Conservation (phyloP, 1,140 invertebrate species). For the Leptinotarsa undecemlineata region DNA sequence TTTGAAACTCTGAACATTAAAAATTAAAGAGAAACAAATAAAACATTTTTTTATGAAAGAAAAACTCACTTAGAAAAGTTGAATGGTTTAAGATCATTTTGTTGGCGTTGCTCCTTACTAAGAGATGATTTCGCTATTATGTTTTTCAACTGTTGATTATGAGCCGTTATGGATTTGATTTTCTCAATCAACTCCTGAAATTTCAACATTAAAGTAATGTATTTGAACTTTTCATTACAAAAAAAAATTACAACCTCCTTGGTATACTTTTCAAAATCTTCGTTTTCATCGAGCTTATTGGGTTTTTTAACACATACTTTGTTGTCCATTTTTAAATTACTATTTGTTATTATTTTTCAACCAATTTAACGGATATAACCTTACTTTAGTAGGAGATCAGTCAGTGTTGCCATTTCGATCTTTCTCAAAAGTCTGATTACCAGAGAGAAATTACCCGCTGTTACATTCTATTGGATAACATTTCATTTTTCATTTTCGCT, state of each 20-base stretch:
- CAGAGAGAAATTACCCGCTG: too few species aligned
- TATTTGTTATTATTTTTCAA: not conserved
- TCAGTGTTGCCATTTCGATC: too few species aligned
- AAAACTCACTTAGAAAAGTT: constrained; percentile 65
- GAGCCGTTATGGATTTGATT: constrained; percentile 65
- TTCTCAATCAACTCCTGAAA: constrained; percentile 64
- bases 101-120: constrained; percentile 37
- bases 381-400: too few species aligned
- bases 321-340: constrained; percentile 28
- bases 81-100: constrained; percentile 56
- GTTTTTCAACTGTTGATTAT: constrained; percentile 67
- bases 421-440: too few species aligned
- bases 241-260: constrained; percentile 35
- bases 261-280: constrained; percentile 32
- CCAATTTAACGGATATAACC: too few species aligned
- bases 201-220: not conserved
- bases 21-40: too few species aligned
- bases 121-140: constrained; percentile 56
- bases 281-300: constrained; percentile 18
- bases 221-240: not conserved
- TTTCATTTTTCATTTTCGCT: too few species aligned
- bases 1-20: not conserved
- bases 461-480: too few species aligned
- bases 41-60: not conserved
- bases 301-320: constrained; percentile 33